Conservation (phyloP, 2,888 invertebrate species). For the Xanthia icteritia region DNA sequence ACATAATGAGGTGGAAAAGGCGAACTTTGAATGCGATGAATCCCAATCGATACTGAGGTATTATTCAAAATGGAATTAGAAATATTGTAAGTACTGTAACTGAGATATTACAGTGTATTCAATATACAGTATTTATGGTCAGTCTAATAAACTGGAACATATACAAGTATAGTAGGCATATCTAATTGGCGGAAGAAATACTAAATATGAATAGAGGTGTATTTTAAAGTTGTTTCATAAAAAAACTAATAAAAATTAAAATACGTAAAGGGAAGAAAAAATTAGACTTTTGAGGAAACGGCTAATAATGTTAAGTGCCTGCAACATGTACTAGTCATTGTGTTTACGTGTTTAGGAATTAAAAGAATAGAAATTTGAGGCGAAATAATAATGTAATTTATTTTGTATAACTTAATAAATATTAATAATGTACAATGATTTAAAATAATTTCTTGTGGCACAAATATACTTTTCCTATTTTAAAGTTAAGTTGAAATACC, state of each 20-base stretch:
- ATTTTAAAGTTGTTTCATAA: background rate
- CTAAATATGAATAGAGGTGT: slow-evolving; percentile 2
- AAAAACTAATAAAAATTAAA: background rate
- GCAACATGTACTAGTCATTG: slow-evolving; percentile 70
- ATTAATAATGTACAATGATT: slow-evolving; percentile 31
- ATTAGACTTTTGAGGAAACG: slow-evolving; percentile 34
- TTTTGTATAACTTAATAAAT: slow-evolving; percentile 49
- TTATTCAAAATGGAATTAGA: background rate
- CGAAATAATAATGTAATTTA: slow-evolving; percentile 49
- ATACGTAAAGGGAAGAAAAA: background rate
- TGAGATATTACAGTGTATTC: slow-evolving; percentile 27
- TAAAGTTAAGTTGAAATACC: slow-evolving; percentile 41
- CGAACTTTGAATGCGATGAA: background rate
- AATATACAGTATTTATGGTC: background rate
- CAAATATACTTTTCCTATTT: slow-evolving; percentile 46
- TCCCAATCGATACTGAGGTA: background rate
- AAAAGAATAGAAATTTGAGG: slow-evolving; percentile 50
- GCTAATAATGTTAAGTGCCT: slow-evolving; percentile 43
- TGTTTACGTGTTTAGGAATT: slow-evolving; percentile 57
- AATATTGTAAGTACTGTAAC: slow-evolving; percentile 11
- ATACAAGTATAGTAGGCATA: background rate
- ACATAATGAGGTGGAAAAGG: background rate
- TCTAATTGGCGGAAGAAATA: slow-evolving; percentile 14
- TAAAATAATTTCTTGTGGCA: slow-evolving; percentile 59
- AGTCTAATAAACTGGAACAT: background rate